These are phyloP conservation scores for Crioceris asparagi DNA, from an alignment of 2,888 invertebrate species.

Conservation along the genomic window DNA sequence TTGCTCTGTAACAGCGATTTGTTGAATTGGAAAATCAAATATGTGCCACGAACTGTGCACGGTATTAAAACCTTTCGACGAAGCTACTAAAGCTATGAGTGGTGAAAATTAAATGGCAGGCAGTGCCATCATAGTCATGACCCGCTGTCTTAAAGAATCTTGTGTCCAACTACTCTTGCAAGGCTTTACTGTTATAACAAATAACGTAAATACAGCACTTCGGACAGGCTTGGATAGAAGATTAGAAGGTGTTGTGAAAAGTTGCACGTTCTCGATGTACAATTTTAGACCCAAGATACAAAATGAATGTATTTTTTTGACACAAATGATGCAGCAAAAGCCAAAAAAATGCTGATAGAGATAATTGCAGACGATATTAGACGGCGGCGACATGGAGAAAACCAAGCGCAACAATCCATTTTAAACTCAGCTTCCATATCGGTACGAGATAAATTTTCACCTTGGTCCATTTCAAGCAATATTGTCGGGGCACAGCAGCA, in stretches of 20 bases:
- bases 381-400: neutral
- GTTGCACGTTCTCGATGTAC: no score
- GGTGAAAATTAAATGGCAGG: slow-evolving; percentile 18
- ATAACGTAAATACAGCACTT: neutral
- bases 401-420: neutral
- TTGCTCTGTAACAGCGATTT: slow-evolving; percentile 15
- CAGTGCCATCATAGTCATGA: slow-evolving; percentile 10
- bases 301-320: no score
- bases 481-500: neutral
- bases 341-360: neutral
- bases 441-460: neutral
- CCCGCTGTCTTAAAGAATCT: slow-evolving; percentile 1
- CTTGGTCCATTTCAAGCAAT: neutral
- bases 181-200: no score
- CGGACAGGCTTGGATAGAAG: neutral
- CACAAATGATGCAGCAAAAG: neutral
- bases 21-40: slow-evolving; percentile 15
- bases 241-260: neutral
- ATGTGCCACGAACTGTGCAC: slow-evolving; percentile 10
- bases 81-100: slow-evolving; percentile 15
- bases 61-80: slow-evolving; percentile 19
- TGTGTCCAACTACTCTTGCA: neutral
- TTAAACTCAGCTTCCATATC: neutral
- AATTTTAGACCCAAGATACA: no score
- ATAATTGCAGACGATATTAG: neutral